A percentile compares a stretch with the other conserved stretches of the same genome.
Evolutionary conservation across 1,140 invertebrate species (phyloP).

Genomic region (Eurosta solidaginis): DNA sequence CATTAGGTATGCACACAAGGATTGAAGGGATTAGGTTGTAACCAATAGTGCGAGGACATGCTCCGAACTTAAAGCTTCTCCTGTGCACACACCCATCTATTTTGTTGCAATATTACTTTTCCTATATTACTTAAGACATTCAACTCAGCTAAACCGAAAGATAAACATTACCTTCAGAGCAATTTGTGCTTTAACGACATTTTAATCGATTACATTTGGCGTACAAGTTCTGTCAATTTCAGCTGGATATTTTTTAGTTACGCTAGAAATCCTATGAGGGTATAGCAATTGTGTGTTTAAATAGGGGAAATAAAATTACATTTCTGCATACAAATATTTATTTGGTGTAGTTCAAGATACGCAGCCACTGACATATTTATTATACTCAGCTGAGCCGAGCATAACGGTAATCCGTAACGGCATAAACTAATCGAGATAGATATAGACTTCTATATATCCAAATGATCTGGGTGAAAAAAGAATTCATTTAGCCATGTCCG

Average conservation of each 20-base stretch:
- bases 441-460: no score
- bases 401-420: no score
- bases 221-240: slow-evolving; percentile 6
- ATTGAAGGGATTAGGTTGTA: background rate
- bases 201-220: slow-evolving; percentile 20
- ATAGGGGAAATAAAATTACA: no score
- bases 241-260: background rate
- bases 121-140: background rate
- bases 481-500: no score
- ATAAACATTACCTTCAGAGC: background rate
- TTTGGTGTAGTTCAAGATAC: no score
- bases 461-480: no score
- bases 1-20: background rate
- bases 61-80: background rate
- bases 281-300: no score
- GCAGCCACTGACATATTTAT: no score
- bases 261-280: no score
- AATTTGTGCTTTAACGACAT: slow-evolving; percentile 20
- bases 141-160: background rate
- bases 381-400: no score
- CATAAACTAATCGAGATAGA: no score
- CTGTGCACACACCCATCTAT: background rate
- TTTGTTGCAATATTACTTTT: background rate
- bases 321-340: no score
- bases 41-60: background rate